Evolutionary conservation across 2,797 vertebrate genomes (phyloP), one percentile per base, ranked within the genome.

Genomic region (Onychomys arenicola): DNA sequence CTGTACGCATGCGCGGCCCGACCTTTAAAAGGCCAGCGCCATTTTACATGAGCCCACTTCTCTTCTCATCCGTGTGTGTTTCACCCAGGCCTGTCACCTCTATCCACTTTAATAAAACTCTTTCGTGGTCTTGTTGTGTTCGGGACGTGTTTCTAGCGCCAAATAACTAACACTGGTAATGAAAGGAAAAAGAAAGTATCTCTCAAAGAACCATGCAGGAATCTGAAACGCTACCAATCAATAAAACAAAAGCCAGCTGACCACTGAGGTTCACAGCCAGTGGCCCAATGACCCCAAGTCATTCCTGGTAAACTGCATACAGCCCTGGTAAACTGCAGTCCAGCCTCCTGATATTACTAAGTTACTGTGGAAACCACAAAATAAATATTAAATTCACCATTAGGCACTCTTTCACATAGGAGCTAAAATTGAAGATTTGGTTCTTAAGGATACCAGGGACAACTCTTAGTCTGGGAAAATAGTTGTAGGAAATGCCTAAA

Each of bases 361-460:
- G 29, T n/a, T 75, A 37, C 71, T 49, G 85, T 93, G 14, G 57
- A 87, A 90, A 92, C 85, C 21, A 37, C 16, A 90, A 91, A 55
- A 17, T 63, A 82, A 73, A 78, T 71, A 94, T 27, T 78, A 89
- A 80, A 90, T 40, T 89, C 23, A 81, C 34, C 67, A 67, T 80
- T 40, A 97, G 29, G 4, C 67, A 67, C 0, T 89, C 17, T 96
- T 90, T 95, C 49, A 49, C 78, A 59, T 49, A 89, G 78, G 32
- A 61, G 14, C 73, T 91, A 87, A 93, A 86, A 75, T 85, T 67
- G 73, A 93, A 91, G 21, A 63, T 82, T 84, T 95, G 57, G 11
- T 4, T 63, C 1, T 21, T 52, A 1, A 2, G 11, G 7, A 75
- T 73, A 69, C 43, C 76, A 95, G 93, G 7, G 7, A 83, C 77